Percentiles rank a stretch among this genome's conserved stretches.
These are phyloP conservation scores for Stomatorhinus ivindoensis DNA, from an alignment of 2,113 vertebrate genomes.

Conservation along the genomic window DNA sequence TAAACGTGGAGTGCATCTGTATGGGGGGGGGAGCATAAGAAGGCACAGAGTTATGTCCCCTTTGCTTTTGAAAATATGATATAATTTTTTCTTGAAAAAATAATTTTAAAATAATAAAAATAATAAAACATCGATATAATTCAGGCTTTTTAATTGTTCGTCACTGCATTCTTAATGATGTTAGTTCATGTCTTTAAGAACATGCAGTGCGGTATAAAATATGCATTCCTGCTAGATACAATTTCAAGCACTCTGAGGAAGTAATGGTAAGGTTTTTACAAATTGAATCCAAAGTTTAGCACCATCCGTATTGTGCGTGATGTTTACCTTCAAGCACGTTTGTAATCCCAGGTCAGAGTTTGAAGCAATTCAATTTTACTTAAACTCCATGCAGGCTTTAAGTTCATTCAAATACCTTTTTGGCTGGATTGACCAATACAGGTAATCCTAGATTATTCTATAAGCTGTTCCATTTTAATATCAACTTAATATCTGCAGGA, in stretches of 20 bases:
- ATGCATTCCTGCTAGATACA: neutral
- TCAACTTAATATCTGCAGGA: conserved; percentile 26
- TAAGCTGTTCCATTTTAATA: conserved; percentile 8
- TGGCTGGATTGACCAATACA: neutral
- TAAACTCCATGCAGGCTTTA: neutral
- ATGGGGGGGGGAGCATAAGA: no score
- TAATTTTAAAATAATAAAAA: no score
- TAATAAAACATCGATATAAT: neutral
- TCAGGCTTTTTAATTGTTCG: neutral
- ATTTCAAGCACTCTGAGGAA: neutral
- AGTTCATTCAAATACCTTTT: conserved; percentile 6
- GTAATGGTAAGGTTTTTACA: neutral
- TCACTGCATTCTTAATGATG: neutral
- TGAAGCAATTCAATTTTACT: conserved; percentile 3
- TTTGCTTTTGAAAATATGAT: neutral
- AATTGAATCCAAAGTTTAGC: conserved; percentile 8
- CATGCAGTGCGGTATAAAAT: neutral
- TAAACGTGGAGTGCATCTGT: neutral
- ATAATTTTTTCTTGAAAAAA: neutral
- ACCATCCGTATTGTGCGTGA: neutral
- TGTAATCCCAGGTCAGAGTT: conserved; percentile 13
- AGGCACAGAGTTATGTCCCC: neutral
- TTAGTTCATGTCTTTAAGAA: neutral
- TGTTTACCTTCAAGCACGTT: conserved; percentile 3
- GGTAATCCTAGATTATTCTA: conserved; percentile 15